phyloP scores from a whole-genome alignment of 2,797 vertebrate genomes.

The Alcedo atthis region DNA sequence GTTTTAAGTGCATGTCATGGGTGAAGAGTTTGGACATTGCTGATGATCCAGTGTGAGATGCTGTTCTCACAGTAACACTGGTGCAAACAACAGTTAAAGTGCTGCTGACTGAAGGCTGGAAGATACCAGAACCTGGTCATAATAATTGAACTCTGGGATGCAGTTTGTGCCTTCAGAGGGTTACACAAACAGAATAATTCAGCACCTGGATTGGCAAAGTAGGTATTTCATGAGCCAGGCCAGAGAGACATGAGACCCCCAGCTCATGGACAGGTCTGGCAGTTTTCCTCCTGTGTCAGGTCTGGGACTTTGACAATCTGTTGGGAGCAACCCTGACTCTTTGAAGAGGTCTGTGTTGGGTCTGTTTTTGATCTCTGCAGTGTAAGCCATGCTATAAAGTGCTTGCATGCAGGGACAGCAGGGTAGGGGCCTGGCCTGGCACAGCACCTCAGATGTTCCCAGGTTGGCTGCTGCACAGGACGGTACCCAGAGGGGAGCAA shows the following conservation, averaged over 20 bases:
- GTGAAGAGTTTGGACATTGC: background rate
- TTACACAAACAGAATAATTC: background rate
- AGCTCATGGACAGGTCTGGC: background rate
- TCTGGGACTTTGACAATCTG: background rate
- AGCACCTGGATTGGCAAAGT: background rate
- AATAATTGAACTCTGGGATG: background rate
- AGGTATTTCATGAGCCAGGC: background rate
- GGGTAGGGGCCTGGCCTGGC: background rate
- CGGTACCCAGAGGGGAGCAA: background rate
- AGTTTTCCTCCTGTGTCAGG: background rate
- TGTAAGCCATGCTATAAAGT: background rate
- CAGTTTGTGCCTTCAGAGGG: background rate
- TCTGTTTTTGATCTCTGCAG: background rate
- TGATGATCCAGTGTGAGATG: background rate
- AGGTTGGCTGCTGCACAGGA: background rate
- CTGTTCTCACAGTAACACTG: background rate
- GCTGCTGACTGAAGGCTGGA: background rate
- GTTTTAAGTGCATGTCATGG: background rate
- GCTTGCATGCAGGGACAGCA: background rate
- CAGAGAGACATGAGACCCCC: background rate
- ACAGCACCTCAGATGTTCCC: background rate
- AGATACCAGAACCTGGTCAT: background rate
- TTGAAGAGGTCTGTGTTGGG: background rate
- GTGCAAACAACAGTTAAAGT: background rate
- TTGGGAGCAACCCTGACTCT: background rate